Evolutionary conservation across 2,113 vertebrate genomes (phyloP), one percentile per base, ranked within the genome.

Genomic region (Elephantulus edwardii): DNA sequence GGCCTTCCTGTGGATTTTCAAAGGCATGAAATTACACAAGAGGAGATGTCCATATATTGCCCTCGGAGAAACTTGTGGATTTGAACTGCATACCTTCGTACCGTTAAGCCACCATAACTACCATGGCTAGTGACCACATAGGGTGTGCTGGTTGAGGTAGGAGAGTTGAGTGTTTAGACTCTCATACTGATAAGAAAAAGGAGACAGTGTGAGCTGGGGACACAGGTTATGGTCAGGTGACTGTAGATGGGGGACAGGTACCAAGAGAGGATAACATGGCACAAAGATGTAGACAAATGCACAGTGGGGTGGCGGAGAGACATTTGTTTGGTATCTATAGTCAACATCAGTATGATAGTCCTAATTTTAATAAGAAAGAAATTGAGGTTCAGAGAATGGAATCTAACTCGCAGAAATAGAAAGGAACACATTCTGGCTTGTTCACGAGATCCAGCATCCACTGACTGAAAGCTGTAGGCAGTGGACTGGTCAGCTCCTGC

Each of bases 401-500:
- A 19, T 16, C 83, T 6, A 6, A 1, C 35, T n/a, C 66, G 40
- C 74, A 75, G 20, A 28, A 48, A 28, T 19, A 14, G 76, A 33
- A 12, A 17, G 46, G 66, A 54, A 58, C 35, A 3, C 48, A 38
- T 33, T 20, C 35, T 28, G 74, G 7, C 50, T 68, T 14, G 5
- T n/a, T n/a, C 91, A 20, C 40, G 1, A 28, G 68, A 40, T 6
- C 8, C 0, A 4, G 38, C 16, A 44, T 13, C 38, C 13, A 1
- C 4, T 0, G 8, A 3, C 22, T 46, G 19, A 14, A 24, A 66
- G 3, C 35, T 2, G 0, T 0, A 8, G 46, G 24, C 11, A 5
- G 3, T 4, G 22, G 46, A 16, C 38, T 56, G 28, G 35, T 75
- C 1, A 3, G 22, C 66, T 42, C 16, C 33, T 0, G 7, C 13